phyloP scores from a whole-genome alignment of 2,113 vertebrate genomes.

The Peromyscus californicus region DNA sequence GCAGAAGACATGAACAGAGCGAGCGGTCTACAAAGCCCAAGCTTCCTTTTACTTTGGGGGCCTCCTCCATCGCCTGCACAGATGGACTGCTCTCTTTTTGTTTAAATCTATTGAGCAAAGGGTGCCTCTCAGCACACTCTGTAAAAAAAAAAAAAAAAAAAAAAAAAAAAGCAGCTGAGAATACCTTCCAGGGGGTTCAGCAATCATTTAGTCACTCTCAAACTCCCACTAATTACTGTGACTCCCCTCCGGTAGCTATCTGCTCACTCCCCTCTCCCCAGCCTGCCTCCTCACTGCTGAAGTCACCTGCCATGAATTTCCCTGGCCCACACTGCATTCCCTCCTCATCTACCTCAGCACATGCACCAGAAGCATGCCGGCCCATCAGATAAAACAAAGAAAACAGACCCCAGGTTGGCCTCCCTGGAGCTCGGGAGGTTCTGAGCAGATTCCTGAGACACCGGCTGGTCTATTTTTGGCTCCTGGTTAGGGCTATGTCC shows the following conservation, averaged over 20 bases:
- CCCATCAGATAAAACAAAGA: not conserved
- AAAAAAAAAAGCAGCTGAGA: not conserved
- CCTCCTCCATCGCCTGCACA: not conserved
- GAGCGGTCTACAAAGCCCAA: not conserved
- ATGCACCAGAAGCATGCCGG: not conserved
- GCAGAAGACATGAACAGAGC: not conserved
- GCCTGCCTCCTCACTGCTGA: not conserved
- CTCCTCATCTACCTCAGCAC: not conserved
- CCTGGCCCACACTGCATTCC: not conserved
- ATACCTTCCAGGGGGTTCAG: not conserved
- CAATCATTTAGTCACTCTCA: not conserved
- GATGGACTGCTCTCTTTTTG: not conserved
- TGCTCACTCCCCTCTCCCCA: not conserved
- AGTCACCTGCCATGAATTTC: fast-evolving
- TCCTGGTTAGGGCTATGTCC: not conserved
- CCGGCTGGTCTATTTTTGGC: not conserved
- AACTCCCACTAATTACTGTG: not conserved
- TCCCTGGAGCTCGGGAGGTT: not conserved
- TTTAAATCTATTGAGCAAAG: not conserved
- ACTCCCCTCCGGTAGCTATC: not conserved
- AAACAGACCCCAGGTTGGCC: not conserved
- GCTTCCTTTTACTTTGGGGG: not conserved
- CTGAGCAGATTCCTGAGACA: not conserved
- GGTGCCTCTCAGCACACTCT: not conserved
- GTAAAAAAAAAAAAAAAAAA: not conserved